These are phyloP conservation scores for Araneus ventricosus DNA, from an alignment of 1,140 invertebrate species.

Conservation along the genomic window DNA sequence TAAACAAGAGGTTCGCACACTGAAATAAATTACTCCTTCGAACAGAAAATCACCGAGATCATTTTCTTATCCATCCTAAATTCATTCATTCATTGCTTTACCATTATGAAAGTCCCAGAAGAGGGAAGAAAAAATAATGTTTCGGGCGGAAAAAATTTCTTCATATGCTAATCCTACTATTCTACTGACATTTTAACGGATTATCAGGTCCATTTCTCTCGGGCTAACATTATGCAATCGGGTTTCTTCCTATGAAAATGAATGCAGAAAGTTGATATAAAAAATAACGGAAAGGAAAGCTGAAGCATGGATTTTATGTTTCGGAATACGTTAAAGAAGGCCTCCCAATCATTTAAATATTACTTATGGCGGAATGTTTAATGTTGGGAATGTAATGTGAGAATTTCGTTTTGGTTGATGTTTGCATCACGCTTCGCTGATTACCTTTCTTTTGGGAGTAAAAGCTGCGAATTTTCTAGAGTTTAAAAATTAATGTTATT, in stretches of 20 bases:
- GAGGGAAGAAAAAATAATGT: not conserved
- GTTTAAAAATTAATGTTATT: not conserved
- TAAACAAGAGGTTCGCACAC: not conserved
- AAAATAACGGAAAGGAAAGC: not conserved
- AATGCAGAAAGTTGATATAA: not conserved
- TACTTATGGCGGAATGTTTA: not conserved
- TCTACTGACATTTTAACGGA: constrained; percentile 56
- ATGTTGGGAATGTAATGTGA: not conserved
- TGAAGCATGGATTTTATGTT: constrained; percentile 23
- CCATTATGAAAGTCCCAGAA: constrained; percentile 22
- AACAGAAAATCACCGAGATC: not conserved
- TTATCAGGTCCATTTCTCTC: constrained; percentile 35
- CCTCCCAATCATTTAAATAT: constrained; percentile 9
- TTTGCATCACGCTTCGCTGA: not conserved
- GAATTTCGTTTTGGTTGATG: not conserved
- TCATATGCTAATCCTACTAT: constrained; percentile 51
- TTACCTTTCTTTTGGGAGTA: not conserved
- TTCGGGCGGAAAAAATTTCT: constrained; percentile 9
- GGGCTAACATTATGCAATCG: constrained; percentile 17
- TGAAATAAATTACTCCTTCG: not conserved
- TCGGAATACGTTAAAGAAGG: not conserved
- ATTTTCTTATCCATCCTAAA: not conserved
- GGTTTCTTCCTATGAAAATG: constrained; percentile 25
- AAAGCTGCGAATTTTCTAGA: not conserved
- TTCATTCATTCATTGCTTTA: constrained; percentile 29